These are phyloP conservation scores for Macrobrachium nipponense DNA, from an alignment of 1,140 invertebrate species.

Conservation along the genomic window DNA sequence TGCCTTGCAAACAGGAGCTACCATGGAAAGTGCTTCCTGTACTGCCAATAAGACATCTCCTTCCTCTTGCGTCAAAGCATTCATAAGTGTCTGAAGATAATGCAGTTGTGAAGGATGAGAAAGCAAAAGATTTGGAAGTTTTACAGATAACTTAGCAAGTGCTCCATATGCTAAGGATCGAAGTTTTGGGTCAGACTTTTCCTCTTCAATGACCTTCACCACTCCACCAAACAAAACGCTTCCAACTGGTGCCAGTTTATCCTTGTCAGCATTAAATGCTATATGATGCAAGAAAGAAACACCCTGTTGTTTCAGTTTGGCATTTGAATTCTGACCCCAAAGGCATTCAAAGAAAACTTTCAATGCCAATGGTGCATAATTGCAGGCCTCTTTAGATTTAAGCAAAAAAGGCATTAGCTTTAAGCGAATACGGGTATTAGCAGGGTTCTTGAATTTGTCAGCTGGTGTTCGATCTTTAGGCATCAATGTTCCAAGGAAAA, in stretches of 20 bases:
- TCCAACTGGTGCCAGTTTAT: slow-evolving; percentile 61
- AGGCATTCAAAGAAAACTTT: slow-evolving; percentile 89
- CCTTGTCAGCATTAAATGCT: slow-evolving; percentile 59
- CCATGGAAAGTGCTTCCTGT: slow-evolving; percentile 79
- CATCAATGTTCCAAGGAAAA: slow-evolving; percentile 80
- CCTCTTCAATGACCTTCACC: slow-evolving; percentile 64
- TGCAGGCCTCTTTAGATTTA: slow-evolving; percentile 81
- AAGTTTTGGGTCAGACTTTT: slow-evolving; percentile 71
- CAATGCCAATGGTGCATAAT: slow-evolving; percentile 81
- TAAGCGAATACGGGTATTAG: slow-evolving; percentile 83
- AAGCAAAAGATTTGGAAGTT: slow-evolving; percentile 74
- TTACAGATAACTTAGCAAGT: slow-evolving; percentile 78
- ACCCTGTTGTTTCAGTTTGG: slow-evolving; percentile 82
- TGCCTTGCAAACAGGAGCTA: slow-evolving; percentile 77
- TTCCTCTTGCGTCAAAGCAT: slow-evolving; percentile 74
- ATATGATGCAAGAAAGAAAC: slow-evolving; percentile 86
- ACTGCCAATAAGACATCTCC: slow-evolving; percentile 68
- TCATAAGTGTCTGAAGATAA: slow-evolving; percentile 77
- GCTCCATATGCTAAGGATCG: slow-evolving; percentile 81
- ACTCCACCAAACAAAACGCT: slow-evolving; percentile 64
- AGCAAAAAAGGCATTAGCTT: slow-evolving; percentile 88
- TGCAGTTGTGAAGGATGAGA: slow-evolving; percentile 70
- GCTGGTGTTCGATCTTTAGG: slow-evolving; percentile 71
- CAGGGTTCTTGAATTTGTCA: slow-evolving; percentile 77
- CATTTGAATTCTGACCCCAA: slow-evolving; percentile 85